These are phyloP conservation scores for Ceryle rudis DNA, from an alignment of 2,797 vertebrate species.

Conservation along the genomic window DNA sequence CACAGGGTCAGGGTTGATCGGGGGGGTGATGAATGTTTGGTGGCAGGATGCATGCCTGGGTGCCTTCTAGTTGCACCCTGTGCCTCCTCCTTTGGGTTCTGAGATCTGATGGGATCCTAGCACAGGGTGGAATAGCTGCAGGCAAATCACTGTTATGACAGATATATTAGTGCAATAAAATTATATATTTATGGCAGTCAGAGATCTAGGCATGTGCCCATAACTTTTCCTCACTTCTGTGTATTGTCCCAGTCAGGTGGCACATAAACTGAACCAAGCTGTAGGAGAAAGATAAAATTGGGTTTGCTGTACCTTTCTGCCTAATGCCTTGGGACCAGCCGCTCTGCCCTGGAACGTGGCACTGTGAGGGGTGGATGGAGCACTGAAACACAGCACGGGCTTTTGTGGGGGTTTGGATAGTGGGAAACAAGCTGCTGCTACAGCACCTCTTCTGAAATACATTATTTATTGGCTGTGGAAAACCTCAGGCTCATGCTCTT, in stretches of 20 bases:
- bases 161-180: conserved; percentile 34
- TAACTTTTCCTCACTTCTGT: neutral
- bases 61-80: neutral
- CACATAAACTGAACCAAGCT: neutral
- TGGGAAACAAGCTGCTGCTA: neutral
- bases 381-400: accelerated
- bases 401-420: neutral
- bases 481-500: neutral
- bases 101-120: neutral
- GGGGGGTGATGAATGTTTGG: neutral
- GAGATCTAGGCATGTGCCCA: neutral
- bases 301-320: neutral
- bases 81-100: neutral
- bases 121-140: neutral
- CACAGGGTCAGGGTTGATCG: accelerated
- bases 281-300: accelerated
- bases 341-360: accelerated
- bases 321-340: neutral
- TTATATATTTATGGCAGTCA: neutral
- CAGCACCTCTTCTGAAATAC: neutral
- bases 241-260: neutral
- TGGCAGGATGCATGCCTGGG: accelerated
- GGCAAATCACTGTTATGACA: conserved; percentile 8
- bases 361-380: accelerated
- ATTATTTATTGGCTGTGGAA: neutral